Conservation (phyloP, 2,888 invertebrate genomes). For the Philaethria dido region DNA sequence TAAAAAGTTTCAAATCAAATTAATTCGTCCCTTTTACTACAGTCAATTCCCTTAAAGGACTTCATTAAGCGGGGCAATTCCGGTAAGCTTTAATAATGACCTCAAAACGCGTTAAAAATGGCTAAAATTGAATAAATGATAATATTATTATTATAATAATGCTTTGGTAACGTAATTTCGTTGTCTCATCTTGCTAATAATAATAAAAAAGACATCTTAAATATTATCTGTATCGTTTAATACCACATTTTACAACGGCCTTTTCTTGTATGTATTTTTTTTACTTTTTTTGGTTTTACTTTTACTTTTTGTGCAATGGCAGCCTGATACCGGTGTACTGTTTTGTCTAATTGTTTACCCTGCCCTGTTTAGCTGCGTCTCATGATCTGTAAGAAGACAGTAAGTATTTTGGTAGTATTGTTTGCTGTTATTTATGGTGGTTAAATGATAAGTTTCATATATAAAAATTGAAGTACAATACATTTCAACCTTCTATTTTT, state of each 20-base stretch:
- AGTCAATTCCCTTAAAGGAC: slow-evolving; percentile 76
- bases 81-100: slow-evolving; percentile 80
- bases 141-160: slow-evolving; percentile 18
- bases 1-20: slow-evolving; percentile 80
- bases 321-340: neutral
- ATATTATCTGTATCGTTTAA: neutral
- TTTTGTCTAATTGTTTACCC: neutral
- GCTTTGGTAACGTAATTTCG: neutral
- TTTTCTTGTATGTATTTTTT: too few species aligned
- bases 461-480: too few species aligned
- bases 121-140: slow-evolving; percentile 71
- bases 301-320: neutral
- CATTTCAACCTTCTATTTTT: too few species aligned
- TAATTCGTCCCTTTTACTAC: slow-evolving; percentile 64
- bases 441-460: too few species aligned
- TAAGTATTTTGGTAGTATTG: too few species aligned
- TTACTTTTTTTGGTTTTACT: too few species aligned
- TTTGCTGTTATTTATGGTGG: too few species aligned
- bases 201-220: slow-evolving; percentile 3
- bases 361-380: neutral
- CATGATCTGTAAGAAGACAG: too few species aligned
- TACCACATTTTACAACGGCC: neutral
- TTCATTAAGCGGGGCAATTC: slow-evolving; percentile 79
- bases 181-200: neutral
- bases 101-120: slow-evolving; percentile 76